A percentile compares a stretch with the other conserved stretches of the same genome.
phyloP scores from a whole-genome alignment of 2,888 invertebrate genomes.

The Lycophotia porphyrea region DNA sequence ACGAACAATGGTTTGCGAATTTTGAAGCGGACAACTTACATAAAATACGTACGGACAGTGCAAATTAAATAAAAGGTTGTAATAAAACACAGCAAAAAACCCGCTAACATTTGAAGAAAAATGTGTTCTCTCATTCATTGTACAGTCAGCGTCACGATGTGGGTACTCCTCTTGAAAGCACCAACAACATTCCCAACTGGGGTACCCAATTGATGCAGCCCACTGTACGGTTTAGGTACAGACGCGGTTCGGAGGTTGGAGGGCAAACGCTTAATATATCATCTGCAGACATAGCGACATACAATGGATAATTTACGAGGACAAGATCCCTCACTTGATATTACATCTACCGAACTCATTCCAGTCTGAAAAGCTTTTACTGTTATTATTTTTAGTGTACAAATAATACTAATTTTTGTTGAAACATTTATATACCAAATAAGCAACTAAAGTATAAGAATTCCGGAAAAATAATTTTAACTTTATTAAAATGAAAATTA shows the following conservation, averaged over 20 bases:
- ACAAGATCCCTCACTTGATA: slow-evolving; percentile 39
- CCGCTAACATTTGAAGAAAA: slow-evolving; percentile 20
- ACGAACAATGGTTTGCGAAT: too few species aligned
- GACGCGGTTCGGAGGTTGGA: slow-evolving; percentile 4
- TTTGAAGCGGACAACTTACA: too few species aligned
- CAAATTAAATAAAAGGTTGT: neutral
- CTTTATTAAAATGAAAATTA: neutral
- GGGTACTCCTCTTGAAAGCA: too few species aligned
- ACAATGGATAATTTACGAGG: slow-evolving; percentile 50
- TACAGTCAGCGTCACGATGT: too few species aligned
- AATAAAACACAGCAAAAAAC: slow-evolving; percentile 1
- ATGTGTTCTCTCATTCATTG: slow-evolving; percentile 18
- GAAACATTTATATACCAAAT: neutral
- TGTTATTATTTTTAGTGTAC: neutral
- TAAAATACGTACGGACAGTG: neutral
- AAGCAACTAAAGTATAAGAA: neutral
- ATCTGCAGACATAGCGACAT: slow-evolving; percentile 40
- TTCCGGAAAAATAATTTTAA: neutral
- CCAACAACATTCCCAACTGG: too few species aligned
- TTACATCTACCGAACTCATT: slow-evolving; percentile 17
- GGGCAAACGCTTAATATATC: slow-evolving; percentile 51
- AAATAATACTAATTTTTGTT: neutral
- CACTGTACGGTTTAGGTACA: slow-evolving; percentile 8
- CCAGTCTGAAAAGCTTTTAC: neutral
- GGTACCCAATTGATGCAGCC: too few species aligned